Conservation (phyloP, 2,113 vertebrate species). For the Cyanoderma ruficeps region DNA sequence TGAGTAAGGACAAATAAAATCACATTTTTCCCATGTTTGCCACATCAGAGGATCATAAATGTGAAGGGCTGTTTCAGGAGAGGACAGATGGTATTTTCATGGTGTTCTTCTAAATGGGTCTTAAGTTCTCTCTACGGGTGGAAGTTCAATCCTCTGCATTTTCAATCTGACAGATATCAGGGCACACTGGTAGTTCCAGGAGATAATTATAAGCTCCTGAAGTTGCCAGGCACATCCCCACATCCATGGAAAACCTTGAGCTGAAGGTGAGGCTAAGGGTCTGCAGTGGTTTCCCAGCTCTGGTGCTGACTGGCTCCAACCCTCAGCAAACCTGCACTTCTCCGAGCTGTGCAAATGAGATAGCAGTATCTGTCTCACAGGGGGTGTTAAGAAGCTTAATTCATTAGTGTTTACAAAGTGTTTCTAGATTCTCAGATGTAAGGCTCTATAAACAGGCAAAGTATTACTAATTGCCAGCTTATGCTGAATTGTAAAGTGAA, state of each 20-base stretch:
- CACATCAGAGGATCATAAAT: not conserved
- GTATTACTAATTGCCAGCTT: slow-evolving; percentile 48
- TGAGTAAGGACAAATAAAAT: not conserved
- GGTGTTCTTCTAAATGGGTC: not conserved
- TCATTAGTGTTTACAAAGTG: slow-evolving; percentile 59
- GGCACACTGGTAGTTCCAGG: not conserved
- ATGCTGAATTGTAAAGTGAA: not conserved
- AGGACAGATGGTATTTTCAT: not conserved
- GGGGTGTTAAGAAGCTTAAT: slow-evolving; percentile 59
- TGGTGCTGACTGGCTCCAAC: not conserved
- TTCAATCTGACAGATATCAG: not conserved
- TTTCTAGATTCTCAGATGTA: slow-evolving; percentile 56
- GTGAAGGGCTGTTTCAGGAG: not conserved
- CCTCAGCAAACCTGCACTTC: not conserved
- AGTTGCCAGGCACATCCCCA: not conserved
- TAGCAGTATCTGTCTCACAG: slow-evolving; percentile 40
- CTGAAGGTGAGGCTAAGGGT: not conserved
- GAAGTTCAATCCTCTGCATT: not conserved
- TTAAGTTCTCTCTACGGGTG: not conserved
- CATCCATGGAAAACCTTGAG: not conserved
- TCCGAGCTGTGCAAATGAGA: slow-evolving; percentile 8
- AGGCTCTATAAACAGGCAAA: slow-evolving; percentile 37
- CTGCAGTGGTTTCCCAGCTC: not conserved
- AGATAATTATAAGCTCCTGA: not conserved
- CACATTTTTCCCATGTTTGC: not conserved